These are phyloP conservation scores for Xanthorhoe designata DNA, from an alignment of 2,888 invertebrate species.

Conservation along the genomic window DNA sequence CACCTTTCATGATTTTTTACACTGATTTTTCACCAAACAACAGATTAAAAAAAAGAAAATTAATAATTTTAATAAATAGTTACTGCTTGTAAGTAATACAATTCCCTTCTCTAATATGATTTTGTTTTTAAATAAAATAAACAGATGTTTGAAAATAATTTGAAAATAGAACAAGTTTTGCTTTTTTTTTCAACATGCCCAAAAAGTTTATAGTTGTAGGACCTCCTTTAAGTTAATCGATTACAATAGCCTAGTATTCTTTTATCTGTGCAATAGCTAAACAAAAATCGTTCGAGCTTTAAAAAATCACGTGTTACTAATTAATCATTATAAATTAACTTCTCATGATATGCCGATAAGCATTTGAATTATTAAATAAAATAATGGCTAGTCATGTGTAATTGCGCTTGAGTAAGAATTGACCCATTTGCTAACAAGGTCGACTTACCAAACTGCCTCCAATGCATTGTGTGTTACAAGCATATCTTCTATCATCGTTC, in stretches of 20 bases:
- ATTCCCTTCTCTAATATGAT: neutral
- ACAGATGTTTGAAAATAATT: neutral
- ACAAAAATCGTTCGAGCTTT: too few species aligned
- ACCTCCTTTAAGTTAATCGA: neutral
- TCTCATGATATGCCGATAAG: constrained; percentile 61
- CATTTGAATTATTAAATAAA: constrained; percentile 69
- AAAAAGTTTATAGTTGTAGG: neutral
- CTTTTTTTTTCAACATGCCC: neutral
- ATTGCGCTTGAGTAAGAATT: constrained; percentile 75
- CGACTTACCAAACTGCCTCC: constrained; percentile 65
- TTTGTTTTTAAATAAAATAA: neutral
- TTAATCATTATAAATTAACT: constrained; percentile 38
- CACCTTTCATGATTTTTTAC: constrained; percentile 8
- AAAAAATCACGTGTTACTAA: constrained; percentile 27
- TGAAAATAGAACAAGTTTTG: neutral
- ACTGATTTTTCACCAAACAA: constrained; percentile 21
- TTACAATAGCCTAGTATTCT: too few species aligned
- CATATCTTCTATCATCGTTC: constrained; percentile 51
- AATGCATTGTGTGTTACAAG: constrained; percentile 52
- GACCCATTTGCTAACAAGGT: constrained; percentile 73
- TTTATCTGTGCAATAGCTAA: too few species aligned
- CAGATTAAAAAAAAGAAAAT: neutral
- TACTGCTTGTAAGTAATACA: too few species aligned
- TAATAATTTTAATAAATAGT: neutral
- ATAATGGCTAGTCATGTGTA: constrained; percentile 74